Evolutionary conservation across 2,888 invertebrate genomes (phyloP), one percentile per base, ranked within the genome.

Genomic region (Formica aserva): DNA sequence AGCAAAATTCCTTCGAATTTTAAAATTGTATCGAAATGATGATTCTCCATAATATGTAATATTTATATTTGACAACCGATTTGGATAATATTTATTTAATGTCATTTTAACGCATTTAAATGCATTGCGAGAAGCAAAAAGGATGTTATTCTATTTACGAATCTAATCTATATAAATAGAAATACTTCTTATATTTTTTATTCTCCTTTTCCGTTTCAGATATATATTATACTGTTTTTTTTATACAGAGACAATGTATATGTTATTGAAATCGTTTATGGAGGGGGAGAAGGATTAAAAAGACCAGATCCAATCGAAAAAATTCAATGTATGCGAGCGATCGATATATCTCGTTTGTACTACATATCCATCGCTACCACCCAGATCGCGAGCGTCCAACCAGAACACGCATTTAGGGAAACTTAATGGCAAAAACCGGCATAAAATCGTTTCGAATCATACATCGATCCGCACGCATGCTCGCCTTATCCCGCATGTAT

Each of bases 391-490:
- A 35, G 35, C 26, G 32, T 62, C 55, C 41, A 32, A 26, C n/a
- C 60, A 52, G 41, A 55, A 86, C 80, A 82, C 86, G 92, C 92
- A 86, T 94, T 93, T 94, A 93, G 93, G 92, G 90, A 93, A 94
- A 93, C 92, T 92, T 60, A 92, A 91, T 89, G 88, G 89, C 91
- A 93, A 93, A 92, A 92, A 91, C 87, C 90, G 88, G 91, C 91
- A 92, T 92, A 93, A 93, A 86, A 81, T 4, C 48, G 89, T 91
- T 90, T 89, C 87, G 85, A 90, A 88, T 90, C 87, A 52, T 76
- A 71, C 62, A 71, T 15, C 85, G 88, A 89, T 87, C 85, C 80
- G 60, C 29, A 65, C 52, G 76, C 75, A 85, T 84, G 85, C 83
- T 85, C 55, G 72, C 87, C 91, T 92, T 91, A 93, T 93, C 90